Conservation (phyloP, 2,113 vertebrate species). For the Oryzias woworae region DNA sequence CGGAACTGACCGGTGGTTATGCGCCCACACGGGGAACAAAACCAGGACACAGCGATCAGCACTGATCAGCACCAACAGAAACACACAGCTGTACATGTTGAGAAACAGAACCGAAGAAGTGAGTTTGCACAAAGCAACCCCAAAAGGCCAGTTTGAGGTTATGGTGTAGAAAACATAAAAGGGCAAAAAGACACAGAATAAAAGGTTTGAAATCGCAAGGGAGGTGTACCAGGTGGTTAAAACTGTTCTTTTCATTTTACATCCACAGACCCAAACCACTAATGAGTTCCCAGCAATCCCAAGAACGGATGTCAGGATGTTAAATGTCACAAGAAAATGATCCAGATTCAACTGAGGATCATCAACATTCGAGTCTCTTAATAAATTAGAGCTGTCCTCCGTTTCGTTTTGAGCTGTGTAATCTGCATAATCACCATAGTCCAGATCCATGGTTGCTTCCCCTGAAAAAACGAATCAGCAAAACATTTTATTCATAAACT, state of each 20-base stretch:
- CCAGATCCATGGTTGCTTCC: slow-evolving; percentile 41
- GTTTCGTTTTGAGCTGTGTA: slow-evolving; percentile 58
- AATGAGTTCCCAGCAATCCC: slow-evolving; percentile 84
- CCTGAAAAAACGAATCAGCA: slow-evolving; percentile 25
- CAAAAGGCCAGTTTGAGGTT: slow-evolving; percentile 82
- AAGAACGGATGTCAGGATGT: slow-evolving; percentile 77
- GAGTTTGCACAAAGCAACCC: slow-evolving; percentile 83
- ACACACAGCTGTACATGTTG: slow-evolving; percentile 91
- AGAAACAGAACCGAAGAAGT: slow-evolving; percentile 82
- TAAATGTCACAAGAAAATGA: slow-evolving; percentile 48
- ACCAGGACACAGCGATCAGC: slow-evolving; percentile 83
- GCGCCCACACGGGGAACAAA: slow-evolving; percentile 85
- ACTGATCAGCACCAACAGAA: slow-evolving; percentile 86
- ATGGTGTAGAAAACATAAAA: slow-evolving; percentile 62
- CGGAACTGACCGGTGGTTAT: slow-evolving; percentile 79
- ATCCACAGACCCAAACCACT: slow-evolving; percentile 82
- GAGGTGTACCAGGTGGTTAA: slow-evolving; percentile 86
- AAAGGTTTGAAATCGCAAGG: slow-evolving; percentile 83
- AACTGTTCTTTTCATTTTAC: slow-evolving; percentile 87
- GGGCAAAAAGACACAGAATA: slow-evolving; percentile 86
- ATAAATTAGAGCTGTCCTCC: neutral
- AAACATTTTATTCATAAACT: no score
- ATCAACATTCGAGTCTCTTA: neutral
- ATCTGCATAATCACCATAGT: slow-evolving; percentile 48
- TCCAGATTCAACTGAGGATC: neutral